A percentile compares a stretch with the other conserved stretches of the same genome.
Conservation (phyloP, 2,113 vertebrate genomes). For the Penelope pileata region DNA sequence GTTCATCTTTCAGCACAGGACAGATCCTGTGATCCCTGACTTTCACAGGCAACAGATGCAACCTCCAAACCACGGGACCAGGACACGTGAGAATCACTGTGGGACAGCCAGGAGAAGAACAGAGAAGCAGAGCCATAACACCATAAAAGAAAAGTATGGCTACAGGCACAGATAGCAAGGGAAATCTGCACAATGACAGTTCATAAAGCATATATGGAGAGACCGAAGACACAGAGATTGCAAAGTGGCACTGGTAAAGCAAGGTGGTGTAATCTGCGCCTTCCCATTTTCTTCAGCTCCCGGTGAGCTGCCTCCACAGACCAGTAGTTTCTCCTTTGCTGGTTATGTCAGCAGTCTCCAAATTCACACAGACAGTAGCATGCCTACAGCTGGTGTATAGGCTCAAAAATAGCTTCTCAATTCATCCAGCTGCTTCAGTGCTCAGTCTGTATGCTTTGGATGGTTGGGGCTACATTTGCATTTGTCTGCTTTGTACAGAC, state of each 20-base stretch:
- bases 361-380: neutral
- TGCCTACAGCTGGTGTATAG: neutral
- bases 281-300: neutral
- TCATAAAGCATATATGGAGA: neutral
- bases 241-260: neutral
- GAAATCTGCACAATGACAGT: neutral
- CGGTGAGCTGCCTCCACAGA: neutral
- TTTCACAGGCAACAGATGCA: neutral
- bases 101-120: neutral
- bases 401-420: neutral
- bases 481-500: neutral
- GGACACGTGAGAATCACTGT: neutral
- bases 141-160: neutral
- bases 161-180: neutral
- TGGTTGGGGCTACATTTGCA: neutral
- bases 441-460: neutral
- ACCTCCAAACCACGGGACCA: neutral
- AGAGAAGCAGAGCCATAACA: neutral
- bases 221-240: neutral
- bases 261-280: neutral
- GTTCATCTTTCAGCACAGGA: neutral
- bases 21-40: neutral
- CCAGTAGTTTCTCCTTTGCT: neutral
- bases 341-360: neutral
- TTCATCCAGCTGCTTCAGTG: neutral